phyloP scores from a whole-genome alignment of 2,113 vertebrate species.

The Onychostruthus taczanowskii region DNA sequence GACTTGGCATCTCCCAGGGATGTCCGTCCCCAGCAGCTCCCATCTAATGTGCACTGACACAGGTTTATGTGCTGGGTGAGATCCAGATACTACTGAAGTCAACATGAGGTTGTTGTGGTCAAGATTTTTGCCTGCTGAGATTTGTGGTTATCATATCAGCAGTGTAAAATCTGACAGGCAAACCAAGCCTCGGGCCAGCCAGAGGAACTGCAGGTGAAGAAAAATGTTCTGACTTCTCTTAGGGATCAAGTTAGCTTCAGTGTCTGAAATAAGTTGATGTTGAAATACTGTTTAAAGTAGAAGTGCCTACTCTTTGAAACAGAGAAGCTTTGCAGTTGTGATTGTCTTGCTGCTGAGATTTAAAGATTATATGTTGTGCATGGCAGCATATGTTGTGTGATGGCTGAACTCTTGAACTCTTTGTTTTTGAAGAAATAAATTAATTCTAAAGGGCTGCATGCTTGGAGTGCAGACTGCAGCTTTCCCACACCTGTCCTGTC shows the following conservation, averaged over 20 bases:
- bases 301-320: constrained; percentile 1
- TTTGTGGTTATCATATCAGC: neutral
- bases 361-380: neutral
- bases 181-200: neutral
- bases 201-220: neutral
- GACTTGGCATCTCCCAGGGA: neutral
- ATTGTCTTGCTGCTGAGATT: constrained; percentile 3
- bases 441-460: neutral
- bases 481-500: constrained; percentile 47
- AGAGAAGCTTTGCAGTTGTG: neutral
- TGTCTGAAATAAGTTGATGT: neutral
- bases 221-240: neutral
- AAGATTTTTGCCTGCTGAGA: constrained; percentile 27
- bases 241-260: neutral
- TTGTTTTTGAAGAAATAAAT: constrained; percentile 36
- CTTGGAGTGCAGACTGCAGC: neutral
- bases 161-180: neutral
- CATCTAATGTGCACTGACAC: neutral
- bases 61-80: neutral
- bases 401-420: constrained; percentile 51
- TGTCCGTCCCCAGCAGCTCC: neutral
- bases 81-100: constrained; percentile 39
- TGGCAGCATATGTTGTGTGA: neutral
- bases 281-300: constrained; percentile 17
- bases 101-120: neutral